Base-by-base conservation (phyloP, 2,797 vertebrate genomes). In the Catostomus latipinnis region DNA sequence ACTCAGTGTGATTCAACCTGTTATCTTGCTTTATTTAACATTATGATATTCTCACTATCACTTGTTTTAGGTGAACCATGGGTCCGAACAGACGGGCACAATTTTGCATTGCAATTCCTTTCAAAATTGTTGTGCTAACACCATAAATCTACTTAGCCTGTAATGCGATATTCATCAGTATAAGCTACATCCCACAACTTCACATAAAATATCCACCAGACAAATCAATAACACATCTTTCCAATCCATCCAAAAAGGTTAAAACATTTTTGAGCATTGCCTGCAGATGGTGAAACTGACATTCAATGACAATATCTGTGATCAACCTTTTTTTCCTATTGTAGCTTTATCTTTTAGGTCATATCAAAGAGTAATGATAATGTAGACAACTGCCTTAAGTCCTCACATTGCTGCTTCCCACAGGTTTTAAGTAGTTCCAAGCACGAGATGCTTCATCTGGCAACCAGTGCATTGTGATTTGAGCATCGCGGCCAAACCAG, bases 1-100 rank as follows among this genome's bases (percentile, higher is more conserved):
- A 66, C 5, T 34, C 12, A 58, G 60, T 63, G 72, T 74, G 60
- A 63, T 53, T 65, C 16, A 53, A 54, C 46, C 54, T 58, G 43
- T 54, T n/a, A 67, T 34, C 34, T 3, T 43, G 54, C 67, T 60
- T 52, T 43, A 60, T 50, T 76, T 1, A 76, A 66, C 18, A 14
- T 14, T 43, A 11, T 4, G 14, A 61, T 50, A 61, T 58, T 58
- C 7, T 3, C 14, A 18, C 14, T 18, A 58, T 58, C 57, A 58
- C 57, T 53, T 53, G 52, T 12, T 58, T 4, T 57, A 16, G n/a
- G 14, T 58, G 8, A 65, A 46, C 34, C 11, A 18, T 46, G 13
- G 2, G 2, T 63, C 0, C 1, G 8, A 34, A 43, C 6, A 18
- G 22, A 5, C 6, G 34, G 52, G 8, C 34, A 34, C 22, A 43